These are phyloP conservation scores for Uropsilus gracilis DNA, from an alignment of 2,113 vertebrate genomes.

Conservation along the genomic window DNA sequence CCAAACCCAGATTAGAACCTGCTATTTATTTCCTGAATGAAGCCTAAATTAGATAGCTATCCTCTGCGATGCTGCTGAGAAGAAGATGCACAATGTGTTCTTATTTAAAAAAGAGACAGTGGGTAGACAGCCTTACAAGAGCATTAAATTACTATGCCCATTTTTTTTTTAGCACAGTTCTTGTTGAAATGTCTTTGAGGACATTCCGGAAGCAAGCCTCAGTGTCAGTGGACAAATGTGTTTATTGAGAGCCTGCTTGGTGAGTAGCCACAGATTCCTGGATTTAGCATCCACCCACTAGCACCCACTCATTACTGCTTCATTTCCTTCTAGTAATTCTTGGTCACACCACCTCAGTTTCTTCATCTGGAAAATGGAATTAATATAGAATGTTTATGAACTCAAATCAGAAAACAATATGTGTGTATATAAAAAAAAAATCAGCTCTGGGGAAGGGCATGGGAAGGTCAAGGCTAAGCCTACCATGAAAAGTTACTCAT, in stretches of 20 bases:
- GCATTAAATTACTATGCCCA: constrained; percentile 2
- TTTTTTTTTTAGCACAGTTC: constrained; percentile 48
- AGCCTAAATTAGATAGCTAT: constrained; percentile 57
- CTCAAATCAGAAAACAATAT: neutral
- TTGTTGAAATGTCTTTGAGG: constrained; percentile 52
- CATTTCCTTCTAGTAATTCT: neutral
- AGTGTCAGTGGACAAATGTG: neutral
- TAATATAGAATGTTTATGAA: neutral
- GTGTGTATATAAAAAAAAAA: neutral
- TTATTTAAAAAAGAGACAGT: constrained; percentile 56
- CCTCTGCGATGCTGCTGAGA: constrained; percentile 33
- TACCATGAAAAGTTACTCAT: neutral
- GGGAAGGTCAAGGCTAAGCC: neutral
- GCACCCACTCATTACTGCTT: neutral
- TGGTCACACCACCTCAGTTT: neutral
- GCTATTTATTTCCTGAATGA: constrained; percentile 76
- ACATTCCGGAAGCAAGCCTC: neutral
- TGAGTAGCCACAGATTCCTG: neutral
- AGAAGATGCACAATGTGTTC: constrained; percentile 58
- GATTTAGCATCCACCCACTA: neutral
- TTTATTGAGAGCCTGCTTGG: constrained; percentile 1
- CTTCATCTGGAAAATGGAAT: neutral
- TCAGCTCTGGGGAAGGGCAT: neutral
- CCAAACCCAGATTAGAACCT: constrained; percentile 51
- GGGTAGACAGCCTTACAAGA: constrained; percentile 47